Evolutionary conservation across 2,888 invertebrate genomes (phyloP), one percentile per base, ranked within the genome.

Genomic region (Epinotia bilunana): DNA sequence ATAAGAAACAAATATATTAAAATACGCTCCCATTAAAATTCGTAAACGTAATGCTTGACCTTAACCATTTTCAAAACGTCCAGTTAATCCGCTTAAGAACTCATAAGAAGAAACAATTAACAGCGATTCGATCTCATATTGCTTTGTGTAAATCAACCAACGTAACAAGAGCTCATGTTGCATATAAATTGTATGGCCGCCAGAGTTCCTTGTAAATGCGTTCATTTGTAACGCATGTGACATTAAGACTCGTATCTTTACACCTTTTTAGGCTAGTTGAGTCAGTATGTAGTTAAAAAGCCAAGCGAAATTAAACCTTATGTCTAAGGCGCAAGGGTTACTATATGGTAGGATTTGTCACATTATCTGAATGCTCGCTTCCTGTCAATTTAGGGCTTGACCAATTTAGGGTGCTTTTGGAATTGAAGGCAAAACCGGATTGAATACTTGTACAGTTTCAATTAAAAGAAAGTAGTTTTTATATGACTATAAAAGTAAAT

Each of bases 11-110:
- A 33, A 33, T 0, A 33, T 33, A 33, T 33, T 33, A 33, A 33
- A 43, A 43, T 12, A 43, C 43, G 11, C 43, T 11, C 43, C 9
- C 43, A 12, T 43, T 43, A 12, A 1, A 43, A 43, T 46, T 46
- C 46, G 13, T 46, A 7, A 39, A n/a, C 6, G 13, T 43, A 57
- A 7, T 2, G 1, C 87, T 81, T 82, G 82, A 55, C 85, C 88
- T 89, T 90, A 88, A 88, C 69, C 70, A 60, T 83, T 80, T 72
- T 82, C 83, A 83, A 85, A 84, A 86, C 79, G 77, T 86, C 83
- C 84, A 87, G 82, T 79, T 88, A 89, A 90, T 89, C 89, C 88
- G 87, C 87, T 87, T 86, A 86, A 83, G 86, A 87, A 86, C 84
- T 84, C 87, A 87, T 85, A 85, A 84, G 83, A 80, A 80, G 83